phyloP scores from a whole-genome alignment of 2,888 invertebrate genomes.

The Therioaphis trifolii region DNA sequence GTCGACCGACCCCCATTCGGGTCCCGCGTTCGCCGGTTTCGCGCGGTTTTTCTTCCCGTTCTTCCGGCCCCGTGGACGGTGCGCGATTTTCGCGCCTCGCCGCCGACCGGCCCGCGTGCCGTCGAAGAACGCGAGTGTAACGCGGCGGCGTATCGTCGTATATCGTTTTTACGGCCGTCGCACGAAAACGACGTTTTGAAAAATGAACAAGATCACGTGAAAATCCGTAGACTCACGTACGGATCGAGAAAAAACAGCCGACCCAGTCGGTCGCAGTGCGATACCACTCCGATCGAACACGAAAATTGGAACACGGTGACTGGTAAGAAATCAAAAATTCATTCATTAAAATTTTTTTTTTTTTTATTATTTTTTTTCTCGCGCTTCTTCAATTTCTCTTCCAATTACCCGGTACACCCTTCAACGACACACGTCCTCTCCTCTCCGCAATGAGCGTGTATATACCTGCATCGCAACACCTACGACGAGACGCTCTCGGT shows the following conservation, averaged over 20 bases:
- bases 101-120: neutral
- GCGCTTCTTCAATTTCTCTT: too few relatives aligned
- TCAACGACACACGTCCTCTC: too few relatives aligned
- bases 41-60: too few relatives aligned
- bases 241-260: neutral
- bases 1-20: neutral
- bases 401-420: too few relatives aligned
- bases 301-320: conserved; percentile 54
- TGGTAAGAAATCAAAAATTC: conserved; percentile 42
- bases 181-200: neutral
- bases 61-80: neutral
- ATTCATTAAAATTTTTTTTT: too few relatives aligned
- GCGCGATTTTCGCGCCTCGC: neutral
- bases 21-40: too few relatives aligned
- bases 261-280: neutral
- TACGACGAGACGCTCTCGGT: too few relatives aligned
- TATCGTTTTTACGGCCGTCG: neutral
- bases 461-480: too few relatives aligned
- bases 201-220: conserved; percentile 39
- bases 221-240: neutral
- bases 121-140: too few relatives aligned
- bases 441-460: too few relatives aligned
- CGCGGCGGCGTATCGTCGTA: neutral
- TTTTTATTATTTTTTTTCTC: too few relatives aligned
- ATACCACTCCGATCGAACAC: conserved; percentile 41